Percentiles rank a stretch among this genome's conserved stretches.
phyloP scores from a whole-genome alignment of 2,888 invertebrate genomes.

The Callosobruchus maculatus region DNA sequence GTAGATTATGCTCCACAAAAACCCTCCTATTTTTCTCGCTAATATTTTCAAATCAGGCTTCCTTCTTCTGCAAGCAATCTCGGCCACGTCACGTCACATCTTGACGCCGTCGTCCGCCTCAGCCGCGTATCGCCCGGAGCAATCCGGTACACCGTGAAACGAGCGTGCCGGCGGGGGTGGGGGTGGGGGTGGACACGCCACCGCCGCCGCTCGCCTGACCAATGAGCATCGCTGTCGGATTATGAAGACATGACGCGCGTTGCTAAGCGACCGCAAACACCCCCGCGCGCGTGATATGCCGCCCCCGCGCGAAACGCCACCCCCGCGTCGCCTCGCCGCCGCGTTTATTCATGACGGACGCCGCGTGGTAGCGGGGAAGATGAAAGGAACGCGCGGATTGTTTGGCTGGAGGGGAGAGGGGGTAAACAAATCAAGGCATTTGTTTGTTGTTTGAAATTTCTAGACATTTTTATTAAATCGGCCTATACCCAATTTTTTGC shows the following conservation, averaged over 20 bases:
- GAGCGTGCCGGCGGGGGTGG: background rate
- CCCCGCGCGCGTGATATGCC: slow-evolving; percentile 19
- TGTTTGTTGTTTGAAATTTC: too few relatives aligned
- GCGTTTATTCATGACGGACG: background rate
- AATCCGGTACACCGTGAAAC: slow-evolving; percentile 21
- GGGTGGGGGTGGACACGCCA: slow-evolving; percentile 36
- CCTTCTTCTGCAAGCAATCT: too few relatives aligned
- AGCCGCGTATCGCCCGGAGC: background rate
- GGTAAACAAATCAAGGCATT: too few relatives aligned
- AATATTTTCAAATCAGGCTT: too few relatives aligned
- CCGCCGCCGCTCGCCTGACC: slow-evolving; percentile 42
- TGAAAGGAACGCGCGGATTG: background rate
- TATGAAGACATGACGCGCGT: slow-evolving; percentile 46
- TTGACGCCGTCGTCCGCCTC: background rate
- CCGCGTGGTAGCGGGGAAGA: background rate
- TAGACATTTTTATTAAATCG: too few relatives aligned
- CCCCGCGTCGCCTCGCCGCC: background rate
- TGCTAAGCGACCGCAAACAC: slow-evolving; percentile 48
- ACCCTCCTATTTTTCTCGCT: too few relatives aligned
- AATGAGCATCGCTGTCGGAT: slow-evolving; percentile 46
- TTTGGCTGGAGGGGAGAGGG: too few relatives aligned
- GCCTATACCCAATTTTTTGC: too few relatives aligned
- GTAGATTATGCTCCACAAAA: too few relatives aligned
- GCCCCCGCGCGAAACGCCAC: background rate
- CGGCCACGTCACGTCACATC: background rate